phyloP scores from a whole-genome alignment of 2,888 invertebrate genomes.

The Drosophila setosimentum region DNA sequence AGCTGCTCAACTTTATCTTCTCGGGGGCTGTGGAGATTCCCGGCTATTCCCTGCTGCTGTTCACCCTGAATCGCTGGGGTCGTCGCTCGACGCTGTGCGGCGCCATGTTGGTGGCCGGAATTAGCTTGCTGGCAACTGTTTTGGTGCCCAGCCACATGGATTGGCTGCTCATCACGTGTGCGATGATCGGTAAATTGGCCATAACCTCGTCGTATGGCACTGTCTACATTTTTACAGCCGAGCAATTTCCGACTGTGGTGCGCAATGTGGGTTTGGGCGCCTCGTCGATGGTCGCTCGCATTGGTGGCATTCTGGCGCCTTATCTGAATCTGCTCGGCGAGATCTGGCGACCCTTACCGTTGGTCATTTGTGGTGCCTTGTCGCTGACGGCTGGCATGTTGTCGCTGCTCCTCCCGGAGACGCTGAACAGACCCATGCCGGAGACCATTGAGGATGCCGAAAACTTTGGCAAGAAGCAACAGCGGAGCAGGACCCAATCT shows the following conservation, averaged over 20 bases:
- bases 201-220: constrained; percentile 91
- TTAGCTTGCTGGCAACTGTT: constrained; percentile 87
- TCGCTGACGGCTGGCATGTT: constrained; percentile 90
- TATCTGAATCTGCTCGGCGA: constrained; percentile 90
- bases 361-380: constrained; percentile 90
- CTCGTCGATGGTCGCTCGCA: constrained; percentile 93
- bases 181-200: constrained; percentile 90
- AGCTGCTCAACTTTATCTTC: constrained; percentile 90
- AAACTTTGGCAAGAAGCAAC: constrained; percentile 86
- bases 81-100: constrained; percentile 89
- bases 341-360: constrained; percentile 89
- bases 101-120: constrained; percentile 89
- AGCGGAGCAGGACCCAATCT: not conserved
- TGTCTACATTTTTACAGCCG: constrained; percentile 90
- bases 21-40: constrained; percentile 91
- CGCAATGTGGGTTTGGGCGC: constrained; percentile 95
- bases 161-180: constrained; percentile 88
- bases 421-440: constrained; percentile 90
- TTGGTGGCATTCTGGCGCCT: constrained; percentile 90
- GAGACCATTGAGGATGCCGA: constrained; percentile 94
- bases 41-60: constrained; percentile 88
- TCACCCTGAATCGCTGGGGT: constrained; percentile 90
- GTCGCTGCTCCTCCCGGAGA: constrained; percentile 92
- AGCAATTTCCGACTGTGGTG: constrained; percentile 91
- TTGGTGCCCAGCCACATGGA: constrained; percentile 87